Base-by-base conservation (phyloP, 1,140 invertebrate genomes). In the Dreissena polymorpha region DNA sequence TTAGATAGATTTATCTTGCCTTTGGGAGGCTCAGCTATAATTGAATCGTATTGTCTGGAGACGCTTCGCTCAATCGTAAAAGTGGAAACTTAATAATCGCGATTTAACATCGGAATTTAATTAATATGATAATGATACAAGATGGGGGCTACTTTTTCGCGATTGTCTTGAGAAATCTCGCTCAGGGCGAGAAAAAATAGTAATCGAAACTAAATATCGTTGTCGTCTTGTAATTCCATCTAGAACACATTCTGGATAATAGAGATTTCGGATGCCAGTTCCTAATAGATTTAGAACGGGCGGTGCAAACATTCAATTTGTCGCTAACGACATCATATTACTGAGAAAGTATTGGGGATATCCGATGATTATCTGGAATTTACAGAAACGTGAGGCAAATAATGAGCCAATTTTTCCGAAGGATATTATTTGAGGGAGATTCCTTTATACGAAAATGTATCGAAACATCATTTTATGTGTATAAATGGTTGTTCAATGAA, bases 91-190 rank as follows among this genome's bases (percentile, higher is more conserved):
- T 82, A 82, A 82, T 82, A 82, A 79, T 63, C 70, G 64, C 53
- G 57, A 73, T 72, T 60, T 27, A 60, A 63, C 70, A 82, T 82
- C 79, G 74, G 39, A 82, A 82, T 82, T 82, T 82, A 82, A 82
- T 82, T 82, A 82, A 82, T 73, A 82, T 82, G 79, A 71, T 82
- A 82, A 82, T 82, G 68, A 74, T 65, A 82, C 79, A 70, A 82
- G 79, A 82, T 82, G 79, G 63, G 69, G 57, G 27, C 50, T 27
- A 67, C 57, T 74, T 72, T n/a, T 82, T 74, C 72, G 79, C 70
- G 57, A 72, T 82, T 82, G 79, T 82, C 69, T 73, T 57, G 57
- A 23, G 21, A 60, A 23, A n/a, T 60, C 57, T 60, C 57, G 57
- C 21, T 60, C 3, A 3, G 16, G 21, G 21, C 57, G 57, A 60